Evolutionary conservation across 2,797 vertebrate species (phyloP), one percentile per base, ranked within the genome.

Genomic region (Kryptolebias ocellatus): DNA sequence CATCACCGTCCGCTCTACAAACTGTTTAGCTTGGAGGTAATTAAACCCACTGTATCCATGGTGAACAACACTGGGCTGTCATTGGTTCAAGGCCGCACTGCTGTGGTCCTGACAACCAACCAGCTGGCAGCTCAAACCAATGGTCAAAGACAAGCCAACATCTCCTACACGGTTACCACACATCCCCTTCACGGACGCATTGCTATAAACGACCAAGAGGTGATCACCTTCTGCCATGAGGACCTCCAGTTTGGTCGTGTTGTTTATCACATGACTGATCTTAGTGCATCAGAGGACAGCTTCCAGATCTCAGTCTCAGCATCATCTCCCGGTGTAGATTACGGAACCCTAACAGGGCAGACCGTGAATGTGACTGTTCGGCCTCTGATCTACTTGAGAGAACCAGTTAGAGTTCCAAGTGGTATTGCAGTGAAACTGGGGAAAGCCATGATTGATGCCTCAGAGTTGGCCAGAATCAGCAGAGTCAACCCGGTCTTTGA

Each of bases 1-100:
- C 90, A 94, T 61, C 96, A 97, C 74, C 83, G 81, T 17, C 96
- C 96, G 4, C 89, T 97, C 54, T 97, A 96, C 83, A 97, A 95
- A 81, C 90, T 95, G 0, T 96, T 98, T 60, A 94, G 90, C 72
- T 67, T 97, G 80, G 95, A 97, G 77, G 95, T 98, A 14, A 85
- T 91, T 51, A 94, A 95, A 18, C 77, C 95, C 0, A 70, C 91
- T 16, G 83, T 97, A 67, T 89, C 79, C 20, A 72, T 98, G 4
- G 87, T 95, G 68, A 98, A 97, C 87, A 95, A 95, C 88, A 96
- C 95, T 0, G 90, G 89, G 57, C 81, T 98, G 56, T 89, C 68
- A 1, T 72, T 99, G 83, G 85, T 87, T 5, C 96, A 98, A 87
- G 95, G 96, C 53, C 92, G 93, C 72, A 95, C 90, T 0, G 90